A percentile compares a stretch with the other conserved stretches of the same genome.
These are phyloP conservation scores for Bubo scandiacus DNA, from an alignment of 2,113 vertebrate species.

Conservation along the genomic window DNA sequence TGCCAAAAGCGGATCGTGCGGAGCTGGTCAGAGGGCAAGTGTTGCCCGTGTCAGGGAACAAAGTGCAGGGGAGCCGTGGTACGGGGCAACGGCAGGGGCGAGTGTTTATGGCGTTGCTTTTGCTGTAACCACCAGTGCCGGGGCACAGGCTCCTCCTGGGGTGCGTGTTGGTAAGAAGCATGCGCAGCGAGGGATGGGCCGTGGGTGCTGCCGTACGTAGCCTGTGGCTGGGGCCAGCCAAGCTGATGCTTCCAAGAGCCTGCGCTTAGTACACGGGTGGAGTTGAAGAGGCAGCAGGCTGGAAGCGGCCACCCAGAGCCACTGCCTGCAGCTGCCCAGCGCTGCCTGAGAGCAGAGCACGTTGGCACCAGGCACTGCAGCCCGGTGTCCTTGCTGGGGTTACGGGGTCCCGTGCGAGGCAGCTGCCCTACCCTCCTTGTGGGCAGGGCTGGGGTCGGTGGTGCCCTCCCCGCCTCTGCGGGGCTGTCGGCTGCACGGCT, in stretches of 20 bases:
- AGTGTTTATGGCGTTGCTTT: fast-evolving
- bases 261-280: fast-evolving
- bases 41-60: fast-evolving
- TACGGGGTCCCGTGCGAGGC: fast-evolving
- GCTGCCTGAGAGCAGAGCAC: fast-evolving
- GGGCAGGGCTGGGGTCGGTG: not conserved
- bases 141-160: not conserved
- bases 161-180: fast-evolving
- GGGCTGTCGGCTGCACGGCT: not conserved
- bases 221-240: fast-evolving
- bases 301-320: not conserved
- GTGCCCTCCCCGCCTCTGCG: not conserved
- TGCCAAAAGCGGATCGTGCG: not conserved
- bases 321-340: not conserved
- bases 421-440: no score
- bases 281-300: not conserved
- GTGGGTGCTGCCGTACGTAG: not conserved
- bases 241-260: not conserved
- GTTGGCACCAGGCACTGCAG: not conserved
- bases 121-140: not conserved
- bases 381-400: no score
- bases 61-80: not conserved
- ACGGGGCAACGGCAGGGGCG: fast-evolving
- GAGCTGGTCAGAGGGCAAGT: not conserved
- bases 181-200: not conserved